Conservation (phyloP, 2,113 vertebrate genomes). For the Brachyhypopomus occidentalis region DNA sequence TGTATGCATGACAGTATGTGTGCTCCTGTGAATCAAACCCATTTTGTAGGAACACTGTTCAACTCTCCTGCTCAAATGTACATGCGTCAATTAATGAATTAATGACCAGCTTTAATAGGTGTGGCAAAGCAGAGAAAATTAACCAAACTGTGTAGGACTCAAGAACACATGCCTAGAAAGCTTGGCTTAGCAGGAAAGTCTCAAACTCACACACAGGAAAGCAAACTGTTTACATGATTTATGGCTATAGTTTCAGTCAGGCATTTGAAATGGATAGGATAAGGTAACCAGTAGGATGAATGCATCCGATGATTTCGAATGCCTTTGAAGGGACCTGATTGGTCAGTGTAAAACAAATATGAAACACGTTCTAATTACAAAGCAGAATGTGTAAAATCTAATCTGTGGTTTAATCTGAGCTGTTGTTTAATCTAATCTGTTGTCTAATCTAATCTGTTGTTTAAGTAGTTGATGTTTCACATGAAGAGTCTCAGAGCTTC, state of each 20-base stretch:
- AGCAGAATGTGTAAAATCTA: not conserved
- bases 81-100: no score
- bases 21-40: no score
- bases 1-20: no score
- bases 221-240: no score
- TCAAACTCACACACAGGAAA: no score
- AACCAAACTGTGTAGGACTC: no score
- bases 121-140: no score
- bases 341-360: not conserved
- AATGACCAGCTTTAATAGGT: no score
- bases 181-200: no score
- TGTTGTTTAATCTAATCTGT: not conserved
- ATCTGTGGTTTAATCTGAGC: not conserved
- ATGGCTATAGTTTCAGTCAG: not conserved
- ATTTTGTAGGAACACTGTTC: no score
- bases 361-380: not conserved
- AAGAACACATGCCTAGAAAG: no score
- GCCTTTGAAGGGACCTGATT: not conserved
- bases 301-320: not conserved
- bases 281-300: not conserved
- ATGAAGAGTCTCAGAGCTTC: not conserved
- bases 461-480: not conserved
- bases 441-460: not conserved
- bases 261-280: not conserved
- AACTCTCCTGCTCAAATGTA: no score